These are phyloP conservation scores for Tetramorium bicarinatum DNA, from an alignment of 2,888 invertebrate species.

Conservation along the genomic window DNA sequence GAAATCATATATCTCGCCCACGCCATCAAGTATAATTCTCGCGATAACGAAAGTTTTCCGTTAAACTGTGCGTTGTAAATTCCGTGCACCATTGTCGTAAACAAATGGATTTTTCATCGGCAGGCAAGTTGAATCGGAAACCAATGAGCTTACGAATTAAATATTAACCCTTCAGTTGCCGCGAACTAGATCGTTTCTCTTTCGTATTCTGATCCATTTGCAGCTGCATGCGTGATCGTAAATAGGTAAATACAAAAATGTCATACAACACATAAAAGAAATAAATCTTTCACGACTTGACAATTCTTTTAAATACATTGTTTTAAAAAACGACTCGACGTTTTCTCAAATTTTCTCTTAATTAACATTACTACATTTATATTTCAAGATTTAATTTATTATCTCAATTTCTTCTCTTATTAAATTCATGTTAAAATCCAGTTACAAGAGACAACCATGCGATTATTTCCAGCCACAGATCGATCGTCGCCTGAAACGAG, in stretches of 20 bases:
- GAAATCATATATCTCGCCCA: neutral
- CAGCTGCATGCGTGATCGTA: neutral
- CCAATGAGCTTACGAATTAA: conserved; percentile 46
- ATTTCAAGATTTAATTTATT: neutral
- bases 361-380: neutral
- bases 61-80: conserved; percentile 23
- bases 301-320: neutral
- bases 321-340: neutral
- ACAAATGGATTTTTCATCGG: conserved; percentile 21
- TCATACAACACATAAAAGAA: neutral
- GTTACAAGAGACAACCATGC: neutral
- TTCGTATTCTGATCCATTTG: conserved; percentile 5
- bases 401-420: neutral
- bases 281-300: neutral
- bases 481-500: conserved; percentile 57
- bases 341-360: neutral
- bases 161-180: conserved; percentile 22
- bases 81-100: neutral
- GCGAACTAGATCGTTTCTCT: neutral
- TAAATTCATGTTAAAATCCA: neutral
- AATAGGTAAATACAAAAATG: neutral
- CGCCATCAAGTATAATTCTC: conserved; percentile 1
- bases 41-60: conserved; percentile 12
- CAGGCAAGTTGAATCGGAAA: conserved; percentile 35
- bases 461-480: conserved; percentile 65